A percentile compares a stretch with the other conserved stretches of the same genome.
Evolutionary conservation across 2,797 vertebrate species (phyloP).

Genomic region (Coccyzus lansbergi): DNA sequence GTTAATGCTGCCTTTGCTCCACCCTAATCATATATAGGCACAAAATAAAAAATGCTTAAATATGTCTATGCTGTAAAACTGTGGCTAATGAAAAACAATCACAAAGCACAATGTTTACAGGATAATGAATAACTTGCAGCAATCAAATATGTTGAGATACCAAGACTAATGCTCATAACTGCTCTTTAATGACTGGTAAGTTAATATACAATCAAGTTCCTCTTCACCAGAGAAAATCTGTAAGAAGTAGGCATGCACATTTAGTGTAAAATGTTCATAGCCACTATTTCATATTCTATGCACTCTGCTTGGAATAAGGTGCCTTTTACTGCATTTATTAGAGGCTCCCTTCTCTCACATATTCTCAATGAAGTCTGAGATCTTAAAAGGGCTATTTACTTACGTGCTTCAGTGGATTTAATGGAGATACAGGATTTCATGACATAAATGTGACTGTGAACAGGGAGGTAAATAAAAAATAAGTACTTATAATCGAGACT

Average conservation of each 20-base stretch:
- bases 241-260: not conserved
- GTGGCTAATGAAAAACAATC: slow-evolving; percentile 31
- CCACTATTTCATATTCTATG: not conserved
- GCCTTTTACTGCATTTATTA: slow-evolving; percentile 4
- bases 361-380: not conserved
- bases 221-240: not conserved
- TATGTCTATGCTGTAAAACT: not conserved
- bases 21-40: not conserved
- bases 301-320: not conserved
- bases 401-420: not conserved
- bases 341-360: not conserved
- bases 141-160: not conserved
- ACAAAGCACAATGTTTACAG: slow-evolving; percentile 8
- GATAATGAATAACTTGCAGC: slow-evolving; percentile 27
- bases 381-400: not conserved
- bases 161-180: slow-evolving; percentile 34
- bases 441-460: not conserved
- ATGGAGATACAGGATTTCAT: not conserved
- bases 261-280: not conserved
- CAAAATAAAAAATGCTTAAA: not conserved
- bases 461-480: not conserved
- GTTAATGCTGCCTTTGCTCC: fast-evolving
- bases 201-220: slow-evolving; percentile 25
- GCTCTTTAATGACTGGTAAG: slow-evolving; percentile 22
- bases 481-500: not conserved